Evolutionary conservation across 2,113 vertebrate species (phyloP).

Genomic region (human (Homo sapiens)): GRCh38 chr7:107206001-107206500

Average conservation of each 20-base stretch:
- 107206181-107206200: too few species aligned
- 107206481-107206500: not conserved
- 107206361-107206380: not conserved
- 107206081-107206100: too few species aligned
- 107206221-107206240: too few species aligned
- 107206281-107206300: not conserved
- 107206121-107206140: too few species aligned
- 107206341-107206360: not conserved
- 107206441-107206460: not conserved
- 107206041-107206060: too few species aligned
- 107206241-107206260: not conserved
- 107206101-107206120: too few species aligned
- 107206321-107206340: not conserved
- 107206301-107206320: not conserved
- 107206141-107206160: too few species aligned
- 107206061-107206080: too few species aligned
- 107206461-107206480: constrained; percentile 4
- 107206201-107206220: too few species aligned
- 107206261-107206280: not conserved
- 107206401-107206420: not conserved
- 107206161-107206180: too few species aligned
- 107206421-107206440: not conserved
- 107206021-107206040: too few species aligned
- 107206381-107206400: not conserved
- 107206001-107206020: too few species aligned